A percentile compares a stretch with the other conserved stretches of the same genome.
These are phyloP conservation scores for Andrena marginata DNA, from an alignment of 2,888 invertebrate species.

Conservation along the genomic window DNA sequence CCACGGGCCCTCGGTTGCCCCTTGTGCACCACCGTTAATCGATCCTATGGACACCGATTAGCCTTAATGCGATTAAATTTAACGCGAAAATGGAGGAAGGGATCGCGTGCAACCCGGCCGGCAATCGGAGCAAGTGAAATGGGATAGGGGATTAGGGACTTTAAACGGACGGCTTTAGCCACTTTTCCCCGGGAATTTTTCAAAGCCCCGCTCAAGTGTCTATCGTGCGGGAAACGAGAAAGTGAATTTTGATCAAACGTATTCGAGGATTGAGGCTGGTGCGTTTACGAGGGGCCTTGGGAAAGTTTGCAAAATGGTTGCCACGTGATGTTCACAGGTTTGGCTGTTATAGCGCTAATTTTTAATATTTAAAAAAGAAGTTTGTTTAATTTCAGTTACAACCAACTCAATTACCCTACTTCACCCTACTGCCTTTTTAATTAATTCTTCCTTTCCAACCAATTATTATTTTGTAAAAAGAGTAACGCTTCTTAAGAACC, in stretches of 20 bases:
- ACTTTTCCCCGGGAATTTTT: constrained; percentile 9
- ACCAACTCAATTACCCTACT: no score
- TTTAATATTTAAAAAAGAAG: no score
- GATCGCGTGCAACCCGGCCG: background rate
- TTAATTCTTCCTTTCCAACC: no score
- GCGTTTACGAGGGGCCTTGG: background rate
- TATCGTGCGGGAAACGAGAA: background rate
- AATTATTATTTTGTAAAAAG: no score
- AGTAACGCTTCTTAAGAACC: no score
- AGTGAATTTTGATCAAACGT: constrained; percentile 5
- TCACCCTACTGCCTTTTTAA: no score
- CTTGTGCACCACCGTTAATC: constrained; percentile 28
- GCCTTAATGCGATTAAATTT: constrained; percentile 56
- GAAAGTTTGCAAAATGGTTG: background rate
- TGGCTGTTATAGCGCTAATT: background rate
- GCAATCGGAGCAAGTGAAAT: constrained; percentile 19
- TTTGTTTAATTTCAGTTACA: no score
- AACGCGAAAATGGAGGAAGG: constrained; percentile 17
- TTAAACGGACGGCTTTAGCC: background rate
- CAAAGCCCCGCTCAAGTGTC: background rate
- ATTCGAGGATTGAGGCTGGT: background rate
- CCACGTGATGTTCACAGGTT: background rate
- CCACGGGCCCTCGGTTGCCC: background rate
- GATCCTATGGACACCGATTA: constrained; percentile 56
- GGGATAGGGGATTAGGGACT: constrained; percentile 1